Evolutionary conservation across 2,888 invertebrate species (phyloP).

Genomic region (Noctua janthe): DNA sequence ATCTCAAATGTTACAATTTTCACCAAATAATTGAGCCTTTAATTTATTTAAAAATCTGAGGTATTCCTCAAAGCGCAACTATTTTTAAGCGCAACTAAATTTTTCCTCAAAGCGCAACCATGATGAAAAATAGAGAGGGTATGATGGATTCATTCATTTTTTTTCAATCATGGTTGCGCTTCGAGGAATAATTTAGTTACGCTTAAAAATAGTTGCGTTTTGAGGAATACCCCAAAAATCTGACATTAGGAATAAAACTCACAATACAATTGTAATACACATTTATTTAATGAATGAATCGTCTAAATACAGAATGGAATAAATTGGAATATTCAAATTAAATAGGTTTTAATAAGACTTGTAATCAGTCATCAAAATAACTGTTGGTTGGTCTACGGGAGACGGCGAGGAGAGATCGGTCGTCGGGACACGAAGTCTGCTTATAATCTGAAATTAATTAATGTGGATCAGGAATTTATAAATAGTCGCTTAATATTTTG

Average conservation of each 20-base stretch:
- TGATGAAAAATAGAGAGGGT: too few species aligned
- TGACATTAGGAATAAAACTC: conserved; percentile 31
- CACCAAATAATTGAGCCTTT: background rate
- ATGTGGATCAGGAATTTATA: conserved; percentile 16
- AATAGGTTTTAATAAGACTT: conserved; percentile 31
- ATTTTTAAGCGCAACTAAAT: too few species aligned
- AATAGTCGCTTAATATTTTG: background rate
- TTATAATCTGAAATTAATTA: conserved; percentile 83
- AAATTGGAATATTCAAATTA: conserved; percentile 50
- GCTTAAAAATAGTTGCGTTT: too few species aligned
- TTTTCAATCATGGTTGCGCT: too few species aligned
- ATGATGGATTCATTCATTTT: too few species aligned
- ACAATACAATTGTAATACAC: conserved; percentile 40
- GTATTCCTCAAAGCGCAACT: too few species aligned
- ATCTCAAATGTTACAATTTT: background rate
- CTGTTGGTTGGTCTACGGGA: conserved; percentile 85
- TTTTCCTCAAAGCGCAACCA: too few species aligned
- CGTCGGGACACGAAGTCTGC: conserved; percentile 85
- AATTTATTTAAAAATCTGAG: background rate
- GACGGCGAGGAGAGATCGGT: conserved; percentile 82
- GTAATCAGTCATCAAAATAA: conserved; percentile 81
- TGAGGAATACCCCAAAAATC: too few species aligned
- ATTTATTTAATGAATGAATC: conserved; percentile 53
- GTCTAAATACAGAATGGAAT: conserved; percentile 45
- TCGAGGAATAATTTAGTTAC: too few species aligned